Evolutionary conservation across 2,888 invertebrate genomes (phyloP), one percentile per base, ranked within the genome.

Genomic region (Nemapogon koenigi): DNA sequence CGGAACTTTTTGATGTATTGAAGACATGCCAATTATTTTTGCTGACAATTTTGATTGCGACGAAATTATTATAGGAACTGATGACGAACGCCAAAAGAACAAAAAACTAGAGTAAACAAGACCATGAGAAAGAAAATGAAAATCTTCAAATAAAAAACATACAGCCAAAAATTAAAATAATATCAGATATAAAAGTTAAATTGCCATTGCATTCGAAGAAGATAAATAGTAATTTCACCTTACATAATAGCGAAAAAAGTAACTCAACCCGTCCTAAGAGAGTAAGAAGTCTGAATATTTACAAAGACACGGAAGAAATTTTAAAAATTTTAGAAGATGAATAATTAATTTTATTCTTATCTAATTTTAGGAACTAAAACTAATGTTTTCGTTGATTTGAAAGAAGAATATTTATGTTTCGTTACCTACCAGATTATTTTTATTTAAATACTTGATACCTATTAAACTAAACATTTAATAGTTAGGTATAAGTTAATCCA

Each of bases 21-120:
- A 32, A 32, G 32, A 32, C 32, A 32, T 32, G 32, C n/a, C 32
- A 32, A 32, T 32, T 17, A 32, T 32, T 16, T 32, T 32, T 32
- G 18, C 11, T 32, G 32, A 32, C 13, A 32, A 32, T 32, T 32
- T 32, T 32, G 32, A 32, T 32, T 32, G 3, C 16, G 17, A 32
- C 16, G 32, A 32, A 32, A 32, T 32, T 32, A 32, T 16, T 32
- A 18, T 32, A 32, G 16, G 16, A 32, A 16, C 32, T 32, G 32
- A 32, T 32, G 32, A 32, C 7, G 22, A 22, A 22, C 6, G 22
- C 22, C 22, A 22, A 22, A 22, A 22, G 22, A 22, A 22, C 10
- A 6, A 22, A n/a, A 22, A 22, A 22, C 22, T 7, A 22, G 10
- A 22, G 22, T 32, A 32, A 32, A 32, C 32, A 32, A 32, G 32